These are phyloP conservation scores for Brachionus plicatilis DNA, from an alignment of 1,140 invertebrate genomes.

Conservation along the genomic window DNA sequence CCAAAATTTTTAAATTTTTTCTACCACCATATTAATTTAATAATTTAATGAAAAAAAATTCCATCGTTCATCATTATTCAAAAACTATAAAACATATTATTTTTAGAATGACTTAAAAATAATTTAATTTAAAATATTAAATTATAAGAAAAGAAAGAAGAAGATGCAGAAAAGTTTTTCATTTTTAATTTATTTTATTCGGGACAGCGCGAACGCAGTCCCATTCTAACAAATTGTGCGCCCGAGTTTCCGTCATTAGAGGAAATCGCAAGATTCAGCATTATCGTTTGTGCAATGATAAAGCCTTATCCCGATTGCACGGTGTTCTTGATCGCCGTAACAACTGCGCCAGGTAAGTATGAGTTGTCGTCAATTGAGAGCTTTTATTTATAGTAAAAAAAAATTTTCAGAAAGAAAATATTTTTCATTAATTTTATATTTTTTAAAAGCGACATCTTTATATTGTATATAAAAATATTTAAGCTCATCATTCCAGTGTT, in stretches of 20 bases:
- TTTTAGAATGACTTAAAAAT: too few relatives aligned
- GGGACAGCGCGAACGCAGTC: constrained; percentile 41
- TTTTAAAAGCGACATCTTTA: neutral
- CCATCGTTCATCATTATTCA: too few relatives aligned
- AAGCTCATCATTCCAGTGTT: too few relatives aligned
- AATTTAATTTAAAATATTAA: too few relatives aligned
- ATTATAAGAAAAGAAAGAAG: too few relatives aligned
- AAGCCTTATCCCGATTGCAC: constrained; percentile 39
- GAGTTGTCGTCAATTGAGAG: neutral
- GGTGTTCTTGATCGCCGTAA: constrained; percentile 40
- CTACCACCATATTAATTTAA: too few relatives aligned
- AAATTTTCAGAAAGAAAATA: neutral
- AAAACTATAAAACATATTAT: too few relatives aligned
- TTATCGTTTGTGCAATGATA: constrained; percentile 38
- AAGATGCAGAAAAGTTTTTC: neutral
- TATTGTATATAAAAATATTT: neutral
- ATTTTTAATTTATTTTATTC: constrained; percentile 15
- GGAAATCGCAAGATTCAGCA: constrained; percentile 39
- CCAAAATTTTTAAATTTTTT: too few relatives aligned
- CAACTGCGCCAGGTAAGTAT: constrained; percentile 41
- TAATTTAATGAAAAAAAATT: too few relatives aligned
- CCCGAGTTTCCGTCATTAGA: constrained; percentile 40
- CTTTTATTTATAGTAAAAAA: neutral
- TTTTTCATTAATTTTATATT: constrained; percentile 6
- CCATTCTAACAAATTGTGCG: constrained; percentile 41